Conservation (phyloP, 1,140 invertebrate species). For the Brachionus rotundiformis region DNA sequence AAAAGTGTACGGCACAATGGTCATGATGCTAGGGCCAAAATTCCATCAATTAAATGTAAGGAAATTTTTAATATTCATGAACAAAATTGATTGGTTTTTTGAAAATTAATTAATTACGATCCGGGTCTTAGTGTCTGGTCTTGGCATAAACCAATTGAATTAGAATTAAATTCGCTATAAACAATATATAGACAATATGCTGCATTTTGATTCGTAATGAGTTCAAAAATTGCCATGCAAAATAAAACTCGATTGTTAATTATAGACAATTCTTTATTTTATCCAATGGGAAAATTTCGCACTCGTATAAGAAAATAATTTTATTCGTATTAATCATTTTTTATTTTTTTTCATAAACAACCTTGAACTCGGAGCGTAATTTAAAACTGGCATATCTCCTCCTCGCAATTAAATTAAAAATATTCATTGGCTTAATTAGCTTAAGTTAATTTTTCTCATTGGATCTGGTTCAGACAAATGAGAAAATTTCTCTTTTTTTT, state of each 20-base stretch:
- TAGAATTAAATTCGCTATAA: no score
- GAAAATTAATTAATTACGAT: no score
- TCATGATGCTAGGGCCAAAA: no score
- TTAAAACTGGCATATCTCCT: neutral
- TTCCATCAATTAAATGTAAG: no score
- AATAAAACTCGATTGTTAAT: neutral
- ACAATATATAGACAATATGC: neutral
- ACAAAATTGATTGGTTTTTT: no score
- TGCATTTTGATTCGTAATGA: neutral
- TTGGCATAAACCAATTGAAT: neutral
- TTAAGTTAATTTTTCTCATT: neutral
- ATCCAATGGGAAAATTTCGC: neutral
- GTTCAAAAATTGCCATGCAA: neutral
- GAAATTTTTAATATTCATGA: no score
- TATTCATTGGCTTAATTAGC: neutral
- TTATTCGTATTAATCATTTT: slow-evolving; percentile 17
- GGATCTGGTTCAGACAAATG: neutral
- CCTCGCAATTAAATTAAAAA: neutral
- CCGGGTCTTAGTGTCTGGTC: no score
- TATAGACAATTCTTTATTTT: neutral
- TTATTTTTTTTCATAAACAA: neutral
- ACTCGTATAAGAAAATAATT: neutral
- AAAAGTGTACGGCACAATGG: no score
- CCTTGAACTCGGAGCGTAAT: neutral
- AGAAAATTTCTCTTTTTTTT: neutral